Evolutionary conservation across 2,888 invertebrate genomes (phyloP).

Genomic region (Melanostoma scalare): DNA sequence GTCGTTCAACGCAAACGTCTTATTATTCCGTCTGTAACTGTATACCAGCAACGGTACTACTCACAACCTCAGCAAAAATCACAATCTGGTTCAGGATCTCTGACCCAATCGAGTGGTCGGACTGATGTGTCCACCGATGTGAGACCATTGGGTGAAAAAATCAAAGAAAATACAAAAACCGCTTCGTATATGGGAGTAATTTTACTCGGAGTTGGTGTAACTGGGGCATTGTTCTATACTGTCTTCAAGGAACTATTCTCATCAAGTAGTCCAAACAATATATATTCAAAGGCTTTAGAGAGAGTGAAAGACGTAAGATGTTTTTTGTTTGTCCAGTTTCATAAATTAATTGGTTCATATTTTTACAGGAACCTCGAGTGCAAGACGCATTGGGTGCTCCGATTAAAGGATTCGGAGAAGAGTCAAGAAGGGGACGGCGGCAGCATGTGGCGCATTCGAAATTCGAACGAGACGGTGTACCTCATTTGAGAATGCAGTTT

Average conservation of each 20-base stretch:
- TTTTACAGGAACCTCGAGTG: slow-evolving; percentile 86
- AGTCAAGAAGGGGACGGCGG: slow-evolving; percentile 90
- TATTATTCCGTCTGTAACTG: neutral
- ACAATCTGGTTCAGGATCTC: slow-evolving; percentile 27
- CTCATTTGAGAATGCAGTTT: slow-evolving; percentile 94
- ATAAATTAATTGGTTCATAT: neutral
- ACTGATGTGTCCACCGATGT: slow-evolving; percentile 83
- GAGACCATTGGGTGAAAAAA: slow-evolving; percentile 88
- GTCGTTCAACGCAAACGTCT: slow-evolving; percentile 19
- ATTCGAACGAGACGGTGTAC: slow-evolving; percentile 89
- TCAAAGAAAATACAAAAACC: slow-evolving; percentile 95
- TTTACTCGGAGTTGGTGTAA: slow-evolving; percentile 90
- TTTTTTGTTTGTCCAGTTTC: too few relatives aligned
- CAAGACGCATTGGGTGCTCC: slow-evolving; percentile 94
- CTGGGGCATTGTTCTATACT: slow-evolving; percentile 91
- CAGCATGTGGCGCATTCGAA: slow-evolving; percentile 91
- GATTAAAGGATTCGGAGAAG: slow-evolving; percentile 94
- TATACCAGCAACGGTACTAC: slow-evolving; percentile 42
- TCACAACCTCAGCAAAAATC: slow-evolving; percentile 45
- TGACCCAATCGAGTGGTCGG: slow-evolving; percentile 50
- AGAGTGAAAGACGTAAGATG: slow-evolving; percentile 86
- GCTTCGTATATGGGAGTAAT: slow-evolving; percentile 93
- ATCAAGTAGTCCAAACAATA: slow-evolving; percentile 91
- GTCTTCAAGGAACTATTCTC: slow-evolving; percentile 94
- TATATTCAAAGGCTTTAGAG: slow-evolving; percentile 91